phyloP scores from a whole-genome alignment of 2,888 invertebrate species.

The Copidosoma aretas region DNA sequence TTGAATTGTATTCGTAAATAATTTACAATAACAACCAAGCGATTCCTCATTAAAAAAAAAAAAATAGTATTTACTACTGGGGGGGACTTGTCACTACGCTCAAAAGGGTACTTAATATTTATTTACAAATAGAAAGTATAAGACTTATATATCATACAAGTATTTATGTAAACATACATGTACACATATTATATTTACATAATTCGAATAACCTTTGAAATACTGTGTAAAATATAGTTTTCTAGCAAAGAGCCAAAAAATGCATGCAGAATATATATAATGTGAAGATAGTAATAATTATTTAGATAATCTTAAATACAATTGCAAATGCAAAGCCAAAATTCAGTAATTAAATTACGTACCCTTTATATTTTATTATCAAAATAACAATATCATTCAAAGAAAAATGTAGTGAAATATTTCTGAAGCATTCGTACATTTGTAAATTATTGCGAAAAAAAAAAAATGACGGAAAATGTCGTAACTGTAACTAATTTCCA shows the following conservation, averaged over 20 bases:
- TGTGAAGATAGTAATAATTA: constrained; percentile 37
- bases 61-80: constrained; percentile 37
- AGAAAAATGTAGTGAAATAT: not conserved
- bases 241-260: constrained; percentile 52
- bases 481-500: too few relatives aligned
- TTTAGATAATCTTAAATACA: constrained; percentile 46
- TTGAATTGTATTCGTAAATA: constrained; percentile 35
- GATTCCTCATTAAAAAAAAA: constrained; percentile 36
- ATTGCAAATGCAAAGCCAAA: constrained; percentile 59
- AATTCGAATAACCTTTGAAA: not conserved
- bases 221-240: constrained; percentile 15
- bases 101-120: constrained; percentile 37
- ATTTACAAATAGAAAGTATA: constrained; percentile 45
- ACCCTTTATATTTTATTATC: constrained; percentile 49
- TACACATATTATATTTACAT: constrained; percentile 18
- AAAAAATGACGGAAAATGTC: too few relatives aligned
- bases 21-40: constrained; percentile 32
- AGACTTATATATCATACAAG: constrained; percentile 38
- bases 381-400: constrained; percentile 4
- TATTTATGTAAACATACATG: constrained; percentile 30
- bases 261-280: constrained; percentile 48
- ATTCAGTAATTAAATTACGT: constrained; percentile 57
- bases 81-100: constrained; percentile 40
- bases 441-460: not conserved
- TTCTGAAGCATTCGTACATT: not conserved